A percentile compares a stretch with the other conserved stretches of the same genome.
These are phyloP conservation scores for Salvelinus namaycush DNA, from an alignment of 2,113 vertebrate species.

Conservation along the genomic window DNA sequence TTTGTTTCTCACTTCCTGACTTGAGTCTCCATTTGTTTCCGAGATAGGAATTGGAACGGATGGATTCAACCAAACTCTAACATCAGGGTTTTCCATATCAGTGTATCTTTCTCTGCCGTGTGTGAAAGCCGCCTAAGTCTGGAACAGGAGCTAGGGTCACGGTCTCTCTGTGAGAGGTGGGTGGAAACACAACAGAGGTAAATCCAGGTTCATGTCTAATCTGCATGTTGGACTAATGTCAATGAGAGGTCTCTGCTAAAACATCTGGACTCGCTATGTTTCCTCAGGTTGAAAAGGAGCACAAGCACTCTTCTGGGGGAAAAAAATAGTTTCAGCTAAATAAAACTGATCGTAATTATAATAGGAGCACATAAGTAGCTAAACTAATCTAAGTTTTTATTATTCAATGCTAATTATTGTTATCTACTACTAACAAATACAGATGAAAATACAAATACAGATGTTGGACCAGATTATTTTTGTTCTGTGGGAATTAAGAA, in stretches of 20 bases:
- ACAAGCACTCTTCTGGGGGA: conserved; percentile 1
- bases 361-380: background rate
- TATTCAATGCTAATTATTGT: background rate
- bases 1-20: background rate
- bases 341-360: background rate
- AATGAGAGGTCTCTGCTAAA: conserved; percentile 11
- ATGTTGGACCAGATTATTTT: too few species aligned
- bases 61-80: too few species aligned
- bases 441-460: too few species aligned
- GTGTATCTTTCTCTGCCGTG: too few species aligned
- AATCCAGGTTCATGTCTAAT: conserved; percentile 13
- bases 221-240: conserved; percentile 11
- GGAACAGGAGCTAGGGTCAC: conserved; percentile 9
- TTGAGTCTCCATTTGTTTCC: too few species aligned
- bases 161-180: conserved; percentile 28
- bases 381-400: background rate
- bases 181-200: conserved; percentile 25
- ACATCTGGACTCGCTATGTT: conserved; percentile 23
- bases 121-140: too few species aligned
- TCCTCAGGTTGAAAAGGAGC: conserved; percentile 3
- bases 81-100: background rate
- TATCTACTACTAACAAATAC: too few species aligned
- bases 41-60: too few species aligned
- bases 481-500: too few species aligned
- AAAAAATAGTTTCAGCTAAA: background rate